Evolutionary conservation across 2,888 invertebrate genomes (phyloP).

Genomic region (Alcis repandata): DNA sequence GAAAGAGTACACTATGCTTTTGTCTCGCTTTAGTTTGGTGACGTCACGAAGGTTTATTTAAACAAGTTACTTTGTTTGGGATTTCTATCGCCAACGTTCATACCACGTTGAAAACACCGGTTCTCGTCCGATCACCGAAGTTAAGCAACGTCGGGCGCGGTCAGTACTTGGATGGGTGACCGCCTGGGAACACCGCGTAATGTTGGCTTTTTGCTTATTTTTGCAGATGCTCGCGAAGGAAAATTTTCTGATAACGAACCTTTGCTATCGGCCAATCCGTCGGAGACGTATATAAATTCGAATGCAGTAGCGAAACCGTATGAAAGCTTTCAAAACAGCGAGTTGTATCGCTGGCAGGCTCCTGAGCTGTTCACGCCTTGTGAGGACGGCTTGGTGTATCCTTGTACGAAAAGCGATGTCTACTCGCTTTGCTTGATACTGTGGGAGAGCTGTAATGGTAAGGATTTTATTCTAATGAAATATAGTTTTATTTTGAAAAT

Average conservation of each 20-base stretch:
- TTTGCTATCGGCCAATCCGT: constrained; percentile 68
- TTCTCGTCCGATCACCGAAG: constrained; percentile 82
- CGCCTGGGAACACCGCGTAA: constrained; percentile 71
- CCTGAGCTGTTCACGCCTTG: constrained; percentile 76
- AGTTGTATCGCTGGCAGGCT: constrained; percentile 76
- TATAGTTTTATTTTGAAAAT: no score
- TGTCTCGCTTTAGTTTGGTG: no score
- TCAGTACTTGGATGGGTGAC: constrained; percentile 82
- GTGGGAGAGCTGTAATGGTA: constrained; percentile 83
- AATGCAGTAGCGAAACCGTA: constrained; percentile 66
- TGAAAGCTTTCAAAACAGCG: constrained; percentile 58
- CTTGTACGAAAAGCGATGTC: constrained; percentile 75
- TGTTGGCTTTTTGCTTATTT: constrained; percentile 61
- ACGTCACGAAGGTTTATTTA: no score
- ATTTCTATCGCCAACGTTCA: constrained; percentile 64
- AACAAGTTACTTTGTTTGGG: neutral
- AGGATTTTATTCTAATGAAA: constrained; percentile 26
- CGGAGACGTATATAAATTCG: constrained; percentile 65
- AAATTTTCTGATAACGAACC: constrained; percentile 68
- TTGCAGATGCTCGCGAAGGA: constrained; percentile 62
- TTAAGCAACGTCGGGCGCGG: constrained; percentile 79
- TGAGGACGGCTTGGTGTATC: constrained; percentile 67
- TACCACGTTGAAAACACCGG: constrained; percentile 77
- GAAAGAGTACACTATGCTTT: no score
- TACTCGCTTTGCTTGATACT: constrained; percentile 76